Evolutionary conservation across 2,888 invertebrate species (phyloP).

Genomic region (Spialia ferax): DNA sequence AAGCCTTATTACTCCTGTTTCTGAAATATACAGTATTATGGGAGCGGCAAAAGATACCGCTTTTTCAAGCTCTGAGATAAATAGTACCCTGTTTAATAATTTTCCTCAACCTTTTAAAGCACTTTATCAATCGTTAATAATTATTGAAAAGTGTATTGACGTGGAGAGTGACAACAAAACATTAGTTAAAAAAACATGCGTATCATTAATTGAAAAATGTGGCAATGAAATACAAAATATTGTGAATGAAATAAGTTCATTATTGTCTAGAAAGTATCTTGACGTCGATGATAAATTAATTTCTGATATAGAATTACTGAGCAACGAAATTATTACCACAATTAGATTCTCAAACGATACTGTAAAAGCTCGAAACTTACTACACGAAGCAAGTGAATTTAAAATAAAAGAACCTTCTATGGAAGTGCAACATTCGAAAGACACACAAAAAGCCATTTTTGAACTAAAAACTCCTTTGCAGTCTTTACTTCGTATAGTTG

Average conservation of each 20-base stretch:
- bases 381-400: constrained; percentile 69
- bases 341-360: constrained; percentile 84
- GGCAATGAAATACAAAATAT: constrained; percentile 85
- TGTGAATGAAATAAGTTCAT: constrained; percentile 72
- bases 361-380: constrained; percentile 76
- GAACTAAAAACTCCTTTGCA: constrained; percentile 70
- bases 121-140: constrained; percentile 88
- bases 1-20: constrained; percentile 87
- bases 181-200: constrained; percentile 89
- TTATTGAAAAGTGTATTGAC: constrained; percentile 90
- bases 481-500: constrained; percentile 68
- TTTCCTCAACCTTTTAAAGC: constrained; percentile 87
- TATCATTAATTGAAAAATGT: constrained; percentile 88
- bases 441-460: constrained; percentile 76
- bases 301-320: constrained; percentile 74
- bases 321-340: constrained; percentile 81
- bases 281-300: constrained; percentile 68
- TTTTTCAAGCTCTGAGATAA: constrained; percentile 67
- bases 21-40: constrained; percentile 88
- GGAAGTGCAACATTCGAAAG: constrained; percentile 69
- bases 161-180: constrained; percentile 89
- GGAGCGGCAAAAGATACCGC: constrained; percentile 81
- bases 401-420: constrained; percentile 61
- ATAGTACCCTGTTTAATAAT: constrained; percentile 84
- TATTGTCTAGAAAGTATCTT: constrained; percentile 79